Conservation (phyloP, 1,140 invertebrate genomes). For the Caerostris darwini region DNA sequence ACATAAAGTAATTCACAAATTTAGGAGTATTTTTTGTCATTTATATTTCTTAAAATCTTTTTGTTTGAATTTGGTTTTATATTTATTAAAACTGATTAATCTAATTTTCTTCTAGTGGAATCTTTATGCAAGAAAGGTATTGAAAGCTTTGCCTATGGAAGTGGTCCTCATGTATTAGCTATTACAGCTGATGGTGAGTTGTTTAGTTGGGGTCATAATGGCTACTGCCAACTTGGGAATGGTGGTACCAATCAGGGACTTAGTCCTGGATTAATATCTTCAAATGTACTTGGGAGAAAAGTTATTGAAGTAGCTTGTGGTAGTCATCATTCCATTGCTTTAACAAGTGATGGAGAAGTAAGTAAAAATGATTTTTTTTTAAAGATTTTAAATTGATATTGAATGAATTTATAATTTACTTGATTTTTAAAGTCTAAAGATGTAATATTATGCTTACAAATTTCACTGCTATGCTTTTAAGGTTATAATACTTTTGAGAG, state of each 20-base stretch:
- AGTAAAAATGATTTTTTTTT: background rate
- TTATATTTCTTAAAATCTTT: too few species aligned
- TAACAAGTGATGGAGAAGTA: slow-evolving; percentile 86
- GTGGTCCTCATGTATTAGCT: slow-evolving; percentile 87
- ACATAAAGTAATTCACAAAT: too few species aligned
- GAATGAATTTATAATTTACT: too few species aligned
- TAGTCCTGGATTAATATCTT: slow-evolving; percentile 83
- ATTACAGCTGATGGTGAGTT: slow-evolving; percentile 85
- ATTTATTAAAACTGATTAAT: background rate
- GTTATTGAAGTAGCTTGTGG: slow-evolving; percentile 85
- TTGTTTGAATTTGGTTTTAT: too few species aligned
- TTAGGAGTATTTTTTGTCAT: too few species aligned
- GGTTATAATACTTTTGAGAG: too few species aligned
- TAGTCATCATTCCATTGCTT: slow-evolving; percentile 86
- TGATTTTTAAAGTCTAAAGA: too few species aligned
- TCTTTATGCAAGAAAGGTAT: slow-evolving; percentile 85
- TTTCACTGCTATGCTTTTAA: too few species aligned
- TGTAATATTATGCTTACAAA: too few species aligned
- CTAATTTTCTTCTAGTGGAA: slow-evolving; percentile 81
- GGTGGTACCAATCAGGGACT: slow-evolving; percentile 85
- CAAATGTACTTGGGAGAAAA: slow-evolving; percentile 82
- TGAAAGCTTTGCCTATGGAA: slow-evolving; percentile 86
- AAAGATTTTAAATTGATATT: background rate
- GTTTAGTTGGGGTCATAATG: slow-evolving; percentile 88
- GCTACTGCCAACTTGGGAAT: slow-evolving; percentile 85